Conservation (phyloP, 2,888 invertebrate species). For the Macrophya annulata region DNA sequence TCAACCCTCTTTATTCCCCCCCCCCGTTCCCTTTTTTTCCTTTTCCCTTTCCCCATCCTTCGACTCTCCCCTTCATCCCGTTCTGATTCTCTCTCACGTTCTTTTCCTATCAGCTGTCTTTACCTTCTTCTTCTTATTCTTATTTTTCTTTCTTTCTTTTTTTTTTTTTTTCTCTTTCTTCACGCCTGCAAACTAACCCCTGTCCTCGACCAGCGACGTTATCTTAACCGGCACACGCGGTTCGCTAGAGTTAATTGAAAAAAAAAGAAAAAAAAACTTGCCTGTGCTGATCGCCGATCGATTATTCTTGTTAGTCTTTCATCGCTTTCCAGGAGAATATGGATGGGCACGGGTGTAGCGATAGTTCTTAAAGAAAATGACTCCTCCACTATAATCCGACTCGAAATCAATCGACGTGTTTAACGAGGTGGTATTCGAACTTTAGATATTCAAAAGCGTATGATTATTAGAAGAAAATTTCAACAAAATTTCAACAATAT, state of each 20-base stretch:
- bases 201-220: constrained; percentile 4
- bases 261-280: constrained; percentile 6
- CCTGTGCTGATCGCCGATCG: constrained; percentile 22
- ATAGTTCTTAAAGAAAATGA: neutral
- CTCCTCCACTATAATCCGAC: neutral
- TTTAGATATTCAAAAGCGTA: no score
- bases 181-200: constrained; percentile 30
- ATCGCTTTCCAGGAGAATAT: neutral
- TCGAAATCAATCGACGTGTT: no score
- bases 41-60: neutral
- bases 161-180: constrained; percentile 30
- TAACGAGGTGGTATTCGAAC: no score
- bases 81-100: constrained; percentile 55
- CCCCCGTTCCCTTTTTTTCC: neutral
- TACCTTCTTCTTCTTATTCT: constrained; percentile 26
- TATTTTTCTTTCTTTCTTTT: neutral
- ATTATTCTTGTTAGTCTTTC: constrained; percentile 39
- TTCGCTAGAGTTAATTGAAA: constrained; percentile 47
- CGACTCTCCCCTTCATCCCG: neutral
- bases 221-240: constrained; percentile 47
- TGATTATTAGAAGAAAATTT: no score
- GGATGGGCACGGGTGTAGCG: neutral
- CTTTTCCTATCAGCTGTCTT: constrained; percentile 58
- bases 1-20: constrained; percentile 52
- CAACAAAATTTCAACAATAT: neutral